These are phyloP conservation scores for Pelobates cultripes DNA, from an alignment of 2,797 vertebrate genomes.

Conservation along the genomic window DNA sequence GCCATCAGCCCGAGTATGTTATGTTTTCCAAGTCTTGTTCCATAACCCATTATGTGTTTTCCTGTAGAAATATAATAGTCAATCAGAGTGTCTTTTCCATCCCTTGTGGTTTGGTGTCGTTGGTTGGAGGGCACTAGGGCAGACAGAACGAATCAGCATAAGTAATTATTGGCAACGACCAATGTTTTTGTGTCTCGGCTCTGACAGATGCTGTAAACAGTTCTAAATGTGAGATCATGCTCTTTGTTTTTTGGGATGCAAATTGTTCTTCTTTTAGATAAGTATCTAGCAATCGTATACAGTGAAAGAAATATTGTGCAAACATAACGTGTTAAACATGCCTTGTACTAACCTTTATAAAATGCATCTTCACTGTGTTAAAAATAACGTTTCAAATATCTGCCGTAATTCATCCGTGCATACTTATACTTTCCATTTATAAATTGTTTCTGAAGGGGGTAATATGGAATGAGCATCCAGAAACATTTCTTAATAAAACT, in stretches of 20 bases:
- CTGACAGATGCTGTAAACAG: background rate
- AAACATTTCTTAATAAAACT: no score
- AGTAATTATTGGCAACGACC: background rate
- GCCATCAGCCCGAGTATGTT: no score
- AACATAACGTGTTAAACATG: no score
- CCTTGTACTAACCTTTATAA: no score
- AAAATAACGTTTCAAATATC: no score
- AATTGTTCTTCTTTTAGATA: background rate
- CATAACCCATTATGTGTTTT: background rate
- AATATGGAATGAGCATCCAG: no score
- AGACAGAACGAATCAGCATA: background rate
- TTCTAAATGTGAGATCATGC: background rate
- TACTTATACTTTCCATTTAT: no score
- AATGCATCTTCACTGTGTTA: no score
- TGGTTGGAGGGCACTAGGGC: background rate
- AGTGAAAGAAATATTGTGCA: no score
- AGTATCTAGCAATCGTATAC: no score
- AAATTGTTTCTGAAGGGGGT: no score
- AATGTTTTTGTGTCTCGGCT: background rate
- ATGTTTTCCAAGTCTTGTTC: background rate
- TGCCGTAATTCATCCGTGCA: no score
- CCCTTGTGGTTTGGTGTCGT: background rate
- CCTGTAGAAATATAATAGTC: constrained; percentile 1
- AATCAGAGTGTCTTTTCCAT: constrained; percentile 11
- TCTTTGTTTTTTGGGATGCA: background rate